Percentiles rank a stretch among this genome's conserved stretches.
These are phyloP conservation scores for Drosophila lacteicornis DNA, from an alignment of 1,140 invertebrate genomes.

Conservation along the genomic window DNA sequence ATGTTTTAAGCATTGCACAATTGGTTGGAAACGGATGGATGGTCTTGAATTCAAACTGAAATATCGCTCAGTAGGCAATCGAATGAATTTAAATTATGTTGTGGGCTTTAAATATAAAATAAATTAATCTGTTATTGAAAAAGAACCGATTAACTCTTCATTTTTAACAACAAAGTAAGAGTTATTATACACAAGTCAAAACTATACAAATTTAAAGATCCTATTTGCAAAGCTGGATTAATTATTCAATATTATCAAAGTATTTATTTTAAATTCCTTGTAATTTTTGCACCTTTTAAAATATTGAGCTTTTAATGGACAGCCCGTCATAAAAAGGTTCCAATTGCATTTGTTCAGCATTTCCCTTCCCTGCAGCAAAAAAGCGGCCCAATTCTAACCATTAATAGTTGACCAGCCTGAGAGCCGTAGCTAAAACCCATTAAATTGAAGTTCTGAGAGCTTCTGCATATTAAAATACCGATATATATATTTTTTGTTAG, in stretches of 20 bases:
- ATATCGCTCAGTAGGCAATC: not conserved
- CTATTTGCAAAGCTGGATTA: too few relatives aligned
- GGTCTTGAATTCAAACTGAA: constrained; percentile 5
- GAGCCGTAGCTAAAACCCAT: constrained; percentile 13
- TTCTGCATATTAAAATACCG: constrained; percentile 14
- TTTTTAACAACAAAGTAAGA: not conserved
- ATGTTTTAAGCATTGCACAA: constrained; percentile 48
- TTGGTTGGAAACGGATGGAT: constrained; percentile 26
- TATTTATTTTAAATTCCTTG: too few relatives aligned
- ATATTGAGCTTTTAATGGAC: not conserved
- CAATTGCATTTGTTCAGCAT: not conserved
- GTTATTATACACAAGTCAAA: not conserved
- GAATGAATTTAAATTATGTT: not conserved
- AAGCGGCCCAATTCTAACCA: not conserved
- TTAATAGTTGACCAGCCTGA: not conserved
- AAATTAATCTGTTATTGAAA: constrained; percentile 12
- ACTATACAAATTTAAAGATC: too few relatives aligned
- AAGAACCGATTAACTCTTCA: not conserved
- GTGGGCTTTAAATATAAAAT: not conserved
- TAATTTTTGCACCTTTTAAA: not conserved
- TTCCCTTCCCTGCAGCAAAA: not conserved
- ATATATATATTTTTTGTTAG: not conserved
- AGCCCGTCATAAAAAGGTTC: too few relatives aligned
- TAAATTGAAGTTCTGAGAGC: constrained; percentile 22
- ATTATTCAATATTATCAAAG: too few relatives aligned